Evolutionary conservation across 2,113 vertebrate species (phyloP).

Genomic region (Tichodroma muraria): DNA sequence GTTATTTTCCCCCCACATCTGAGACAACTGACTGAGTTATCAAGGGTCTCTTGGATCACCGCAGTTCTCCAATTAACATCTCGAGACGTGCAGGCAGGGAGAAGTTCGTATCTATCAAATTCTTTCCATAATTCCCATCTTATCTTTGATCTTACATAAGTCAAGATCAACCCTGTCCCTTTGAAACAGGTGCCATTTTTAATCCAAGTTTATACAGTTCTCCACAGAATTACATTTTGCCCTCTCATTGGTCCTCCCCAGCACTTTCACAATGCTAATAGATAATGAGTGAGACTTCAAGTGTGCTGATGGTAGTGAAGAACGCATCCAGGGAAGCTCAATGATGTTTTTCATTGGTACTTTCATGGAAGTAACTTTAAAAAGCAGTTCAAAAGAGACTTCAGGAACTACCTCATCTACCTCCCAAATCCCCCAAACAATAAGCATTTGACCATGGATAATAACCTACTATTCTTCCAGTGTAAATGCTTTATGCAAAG

Average conservation of each 20-base stretch:
- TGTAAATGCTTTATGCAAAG: background rate
- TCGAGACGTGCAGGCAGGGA: background rate
- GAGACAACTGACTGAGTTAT: background rate
- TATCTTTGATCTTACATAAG: background rate
- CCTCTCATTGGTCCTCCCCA: background rate
- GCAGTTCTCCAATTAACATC: background rate
- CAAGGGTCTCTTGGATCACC: background rate
- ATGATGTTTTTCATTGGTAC: background rate
- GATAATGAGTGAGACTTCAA: background rate
- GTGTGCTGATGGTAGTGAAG: background rate
- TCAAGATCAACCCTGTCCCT: background rate
- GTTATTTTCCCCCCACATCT: fast-evolving
- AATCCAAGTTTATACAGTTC: background rate
- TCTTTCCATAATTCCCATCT: background rate
- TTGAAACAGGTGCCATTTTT: background rate
- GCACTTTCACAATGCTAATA: background rate
- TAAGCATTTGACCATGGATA: background rate
- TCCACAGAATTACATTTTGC: background rate
- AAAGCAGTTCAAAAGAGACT: background rate
- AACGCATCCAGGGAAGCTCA: background rate
- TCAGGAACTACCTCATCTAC: background rate
- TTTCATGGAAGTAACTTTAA: background rate
- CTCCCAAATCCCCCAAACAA: background rate
- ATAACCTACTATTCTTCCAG: background rate
- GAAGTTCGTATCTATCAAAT: background rate